phyloP scores from a whole-genome alignment of 2,888 invertebrate genomes.

The Oscheius sp. region DNA sequence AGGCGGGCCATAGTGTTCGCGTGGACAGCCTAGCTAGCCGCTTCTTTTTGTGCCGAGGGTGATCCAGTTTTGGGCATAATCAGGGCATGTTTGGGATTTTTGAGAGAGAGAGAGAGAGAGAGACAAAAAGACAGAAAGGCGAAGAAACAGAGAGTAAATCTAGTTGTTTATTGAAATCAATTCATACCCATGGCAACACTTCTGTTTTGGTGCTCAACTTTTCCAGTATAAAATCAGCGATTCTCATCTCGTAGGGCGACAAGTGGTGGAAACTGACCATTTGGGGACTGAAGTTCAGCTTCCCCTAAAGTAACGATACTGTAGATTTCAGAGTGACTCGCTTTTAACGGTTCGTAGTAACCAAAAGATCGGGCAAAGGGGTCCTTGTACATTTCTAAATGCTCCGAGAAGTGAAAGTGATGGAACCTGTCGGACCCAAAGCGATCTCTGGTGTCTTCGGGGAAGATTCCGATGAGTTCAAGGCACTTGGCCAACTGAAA shows the following conservation, averaged over 20 bases:
- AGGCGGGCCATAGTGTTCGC: too few relatives aligned
- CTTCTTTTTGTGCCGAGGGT: too few relatives aligned
- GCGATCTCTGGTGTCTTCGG: slow-evolving; percentile 59
- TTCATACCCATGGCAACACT: too few relatives aligned
- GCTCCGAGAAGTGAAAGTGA: slow-evolving; percentile 62
- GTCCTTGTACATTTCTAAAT: slow-evolving; percentile 48
- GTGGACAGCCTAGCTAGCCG: too few relatives aligned
- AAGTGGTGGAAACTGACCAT: slow-evolving; percentile 66
- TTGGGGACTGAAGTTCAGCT: slow-evolving; percentile 57
- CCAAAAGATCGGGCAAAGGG: slow-evolving; percentile 47
- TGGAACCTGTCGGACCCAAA: slow-evolving; percentile 60
- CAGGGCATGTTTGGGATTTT: too few relatives aligned
- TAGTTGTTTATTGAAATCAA: too few relatives aligned
- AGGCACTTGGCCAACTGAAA: slow-evolving; percentile 59
- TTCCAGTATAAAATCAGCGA: slow-evolving; percentile 54
- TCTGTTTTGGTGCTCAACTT: neutral
- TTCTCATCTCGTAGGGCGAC: slow-evolving; percentile 66
- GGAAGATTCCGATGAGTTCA: slow-evolving; percentile 57
- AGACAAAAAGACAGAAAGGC: too few relatives aligned
- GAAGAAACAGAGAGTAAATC: too few relatives aligned
- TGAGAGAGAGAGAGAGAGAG: too few relatives aligned
- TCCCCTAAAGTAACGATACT: slow-evolving; percentile 33
- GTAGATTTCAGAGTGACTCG: neutral
- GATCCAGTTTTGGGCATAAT: too few relatives aligned
- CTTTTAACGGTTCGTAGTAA: slow-evolving; percentile 52